Percentiles rank a stretch among this genome's conserved stretches.
phyloP scores from a whole-genome alignment of 2,888 invertebrate species.

The Cryptus armator region DNA sequence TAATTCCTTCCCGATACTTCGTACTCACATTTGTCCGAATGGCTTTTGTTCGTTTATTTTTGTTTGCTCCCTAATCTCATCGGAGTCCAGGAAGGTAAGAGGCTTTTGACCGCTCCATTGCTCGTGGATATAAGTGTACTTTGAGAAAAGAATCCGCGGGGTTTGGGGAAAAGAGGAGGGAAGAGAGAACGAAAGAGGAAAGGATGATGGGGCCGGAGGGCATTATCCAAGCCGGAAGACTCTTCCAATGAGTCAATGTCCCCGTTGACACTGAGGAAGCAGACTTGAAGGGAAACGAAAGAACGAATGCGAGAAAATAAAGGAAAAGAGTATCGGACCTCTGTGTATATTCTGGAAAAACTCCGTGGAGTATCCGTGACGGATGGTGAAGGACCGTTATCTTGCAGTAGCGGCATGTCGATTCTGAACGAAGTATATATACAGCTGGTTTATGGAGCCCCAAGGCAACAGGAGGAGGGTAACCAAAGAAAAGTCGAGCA shows the following conservation, averaged over 20 bases:
- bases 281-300: neutral
- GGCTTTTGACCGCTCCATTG: constrained; percentile 56
- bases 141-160: constrained; percentile 4
- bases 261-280: constrained; percentile 35
- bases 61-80: constrained; percentile 35
- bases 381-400: neutral
- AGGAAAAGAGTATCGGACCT: constrained; percentile 24
- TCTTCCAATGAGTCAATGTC: constrained; percentile 44
- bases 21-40: constrained; percentile 18
- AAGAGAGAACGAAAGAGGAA: neutral
- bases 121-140: constrained; percentile 51
- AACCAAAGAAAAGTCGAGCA: constrained; percentile 53
- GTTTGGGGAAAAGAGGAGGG: neutral
- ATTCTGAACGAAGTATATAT: neutral
- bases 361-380: constrained; percentile 14
- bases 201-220: neutral
- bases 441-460: neutral
- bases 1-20: neutral
- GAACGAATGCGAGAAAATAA: constrained; percentile 29
- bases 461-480: neutral
- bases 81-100: constrained; percentile 45
- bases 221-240: constrained; percentile 27
- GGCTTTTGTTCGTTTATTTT: constrained; percentile 30
- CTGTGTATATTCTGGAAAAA: constrained; percentile 1
- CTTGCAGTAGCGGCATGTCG: neutral